Base-by-base conservation (phyloP, 2,888 invertebrate genomes). In the Drosophila mettleri region DNA sequence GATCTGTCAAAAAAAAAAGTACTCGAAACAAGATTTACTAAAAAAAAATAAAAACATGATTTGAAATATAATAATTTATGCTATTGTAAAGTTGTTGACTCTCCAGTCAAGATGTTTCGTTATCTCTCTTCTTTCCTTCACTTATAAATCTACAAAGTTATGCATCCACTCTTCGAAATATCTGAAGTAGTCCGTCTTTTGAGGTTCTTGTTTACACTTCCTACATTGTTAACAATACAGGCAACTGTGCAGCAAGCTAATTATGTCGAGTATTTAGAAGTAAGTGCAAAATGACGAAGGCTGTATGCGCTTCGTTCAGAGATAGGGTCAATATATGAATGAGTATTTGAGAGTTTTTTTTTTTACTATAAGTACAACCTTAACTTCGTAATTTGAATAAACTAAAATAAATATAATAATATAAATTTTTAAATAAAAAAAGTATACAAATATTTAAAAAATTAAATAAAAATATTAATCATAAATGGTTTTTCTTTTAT, bases 161-260 rank as follows among this genome's bases (percentile, higher is more conserved):
- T 34, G 49, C 49, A 34, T 34, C 34, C 34, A 29, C 38, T 52
- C 14, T 51, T 36, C 5, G 18, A 18, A 24, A 27, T 38, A 16
- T 20, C 36, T 52, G 14, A 38, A 3, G 52, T 9, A 14, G 38
- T 18, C 18, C 14, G 36, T 12, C 22, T 16, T n/a, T 1, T 24
- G 34, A 16, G 24, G n/a, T 22, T 31, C 41, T 33, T 55, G 41
- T 51, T 24, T 45, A 69, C 51, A 57, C 51, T 65, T 59, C 20
- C 53, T 53, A 16, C 27, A 18, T 46, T 39, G 45, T 41, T 34
- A 52, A 31, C 34, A 48, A 57, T 48, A 41, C 36, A 36, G 33
- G 31, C 53, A 65, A 49, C 66, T 53, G 48, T 51, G 49, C 38
- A 51, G 51, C 43, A 46, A 34, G 67, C 46, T 67, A 69, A 69